A percentile compares a stretch with the other conserved stretches of the same genome.
phyloP scores from a whole-genome alignment of 92 coral and sea anemone species.

The Paramuricea clavata region DNA sequence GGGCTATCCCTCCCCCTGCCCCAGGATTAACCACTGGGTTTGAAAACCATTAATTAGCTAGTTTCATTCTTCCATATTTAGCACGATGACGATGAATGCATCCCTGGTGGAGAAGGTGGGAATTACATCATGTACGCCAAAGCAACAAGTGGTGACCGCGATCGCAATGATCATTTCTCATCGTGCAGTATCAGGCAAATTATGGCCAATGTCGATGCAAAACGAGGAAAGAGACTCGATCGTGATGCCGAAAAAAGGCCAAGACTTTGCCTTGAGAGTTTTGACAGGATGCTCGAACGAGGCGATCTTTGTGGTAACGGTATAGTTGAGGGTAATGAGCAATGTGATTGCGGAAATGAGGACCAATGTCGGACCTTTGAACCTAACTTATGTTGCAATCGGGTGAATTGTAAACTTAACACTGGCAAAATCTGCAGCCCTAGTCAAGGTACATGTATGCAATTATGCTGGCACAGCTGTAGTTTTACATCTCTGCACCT shows the following conservation, averaged over 20 bases:
- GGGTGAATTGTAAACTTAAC: slow-evolving; percentile 73
- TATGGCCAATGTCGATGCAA: slow-evolving; percentile 71
- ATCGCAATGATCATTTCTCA: slow-evolving; percentile 85
- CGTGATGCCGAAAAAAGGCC: neutral
- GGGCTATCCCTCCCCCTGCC: too few relatives aligned
- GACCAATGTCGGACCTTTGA: slow-evolving; percentile 60
- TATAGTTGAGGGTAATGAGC: slow-evolving; percentile 74
- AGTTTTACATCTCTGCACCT: too few relatives aligned
- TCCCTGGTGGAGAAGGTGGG: slow-evolving; percentile 84
- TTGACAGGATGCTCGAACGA: slow-evolving; percentile 24
- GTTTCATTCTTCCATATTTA: too few relatives aligned
- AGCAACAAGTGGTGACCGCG: slow-evolving; percentile 90
- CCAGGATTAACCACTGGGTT: too few relatives aligned
- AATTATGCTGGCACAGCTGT: too few relatives aligned
- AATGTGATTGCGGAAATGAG: slow-evolving; percentile 88
- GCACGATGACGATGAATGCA: slow-evolving; percentile 91
- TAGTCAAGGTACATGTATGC: slow-evolving; percentile 98
- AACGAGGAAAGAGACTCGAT: slow-evolving; percentile 53
- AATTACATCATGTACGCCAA: slow-evolving; percentile 93
- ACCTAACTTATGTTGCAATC: slow-evolving; percentile 72
- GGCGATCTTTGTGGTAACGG: slow-evolving; percentile 87
- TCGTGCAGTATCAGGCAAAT: slow-evolving; percentile 82
- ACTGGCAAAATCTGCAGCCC: slow-evolving; percentile 63
- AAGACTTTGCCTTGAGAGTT: slow-evolving; percentile 22
- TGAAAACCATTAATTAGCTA: too few relatives aligned